These are phyloP conservation scores for Sphaeramia orbicularis DNA, from an alignment of 2,797 vertebrate species.

Conservation along the genomic window DNA sequence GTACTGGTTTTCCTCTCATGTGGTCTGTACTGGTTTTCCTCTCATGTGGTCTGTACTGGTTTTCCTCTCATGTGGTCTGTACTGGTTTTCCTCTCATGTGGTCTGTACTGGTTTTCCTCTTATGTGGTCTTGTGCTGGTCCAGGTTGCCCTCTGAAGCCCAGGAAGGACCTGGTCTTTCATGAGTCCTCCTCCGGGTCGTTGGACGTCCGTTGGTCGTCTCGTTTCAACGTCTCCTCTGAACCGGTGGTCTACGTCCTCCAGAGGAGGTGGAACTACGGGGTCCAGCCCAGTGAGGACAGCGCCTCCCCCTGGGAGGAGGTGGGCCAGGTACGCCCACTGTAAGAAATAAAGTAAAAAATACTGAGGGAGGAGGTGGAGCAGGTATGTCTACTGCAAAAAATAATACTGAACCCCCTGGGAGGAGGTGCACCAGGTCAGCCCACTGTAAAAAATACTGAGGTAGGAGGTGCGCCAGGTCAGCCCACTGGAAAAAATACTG, in stretches of 20 bases:
- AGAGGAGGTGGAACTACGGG: slow-evolving; percentile 93
- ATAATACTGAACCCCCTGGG: no score
- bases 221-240: slow-evolving; percentile 94
- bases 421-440: no score
- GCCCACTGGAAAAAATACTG: no score
- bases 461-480: no score
- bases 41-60: no score
- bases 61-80: no score
- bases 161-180: slow-evolving; percentile 90
- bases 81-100: not conserved
- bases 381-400: no score
- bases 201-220: slow-evolving; percentile 92
- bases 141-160: slow-evolving; percentile 93
- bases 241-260: slow-evolving; percentile 91
- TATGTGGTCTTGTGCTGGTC: not conserved
- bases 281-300: slow-evolving; percentile 94
- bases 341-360: no score
- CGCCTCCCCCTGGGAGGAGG: slow-evolving; percentile 89
- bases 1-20: no score
- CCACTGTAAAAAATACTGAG: no score
- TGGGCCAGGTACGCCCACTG: slow-evolving; percentile 85
- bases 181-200: slow-evolving; percentile 84
- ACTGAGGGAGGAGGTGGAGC: no score
- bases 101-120: slow-evolving; percentile 83
- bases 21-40: no score